Conservation (phyloP, 2,113 vertebrate genomes). For the Excalfactoria chinensis region DNA sequence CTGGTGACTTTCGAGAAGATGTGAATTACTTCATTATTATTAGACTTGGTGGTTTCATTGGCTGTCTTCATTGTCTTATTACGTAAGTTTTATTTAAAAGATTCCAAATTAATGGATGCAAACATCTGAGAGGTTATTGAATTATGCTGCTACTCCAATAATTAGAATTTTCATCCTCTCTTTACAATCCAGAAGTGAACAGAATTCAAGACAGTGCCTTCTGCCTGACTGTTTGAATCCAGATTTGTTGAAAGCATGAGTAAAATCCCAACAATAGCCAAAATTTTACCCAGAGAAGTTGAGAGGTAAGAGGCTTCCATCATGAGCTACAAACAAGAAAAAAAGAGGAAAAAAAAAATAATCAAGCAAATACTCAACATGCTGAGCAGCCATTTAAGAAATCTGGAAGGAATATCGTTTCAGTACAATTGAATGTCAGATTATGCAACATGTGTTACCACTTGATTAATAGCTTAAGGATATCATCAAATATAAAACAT, state of each 20-base stretch:
- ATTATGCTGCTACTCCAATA: neutral
- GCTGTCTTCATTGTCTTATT: neutral
- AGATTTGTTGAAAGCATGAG: neutral
- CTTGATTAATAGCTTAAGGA: constrained; percentile 2
- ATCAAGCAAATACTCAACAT: neutral
- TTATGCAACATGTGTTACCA: neutral
- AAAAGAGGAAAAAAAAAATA: neutral
- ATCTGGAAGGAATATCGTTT: neutral
- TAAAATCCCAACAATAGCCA: neutral
- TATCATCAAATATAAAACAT: neutral
- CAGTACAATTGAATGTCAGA: neutral
- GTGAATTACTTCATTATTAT: neutral
- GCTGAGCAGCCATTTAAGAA: neutral
- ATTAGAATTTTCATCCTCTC: neutral
- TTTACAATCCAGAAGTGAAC: neutral
- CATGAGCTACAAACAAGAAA: neutral
- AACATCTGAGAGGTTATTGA: neutral
- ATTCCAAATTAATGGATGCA: neutral
- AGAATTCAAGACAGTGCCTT: neutral
- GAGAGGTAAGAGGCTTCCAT: neutral
- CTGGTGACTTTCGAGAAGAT: neutral
- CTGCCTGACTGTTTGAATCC: neutral
- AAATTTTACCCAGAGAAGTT: neutral
- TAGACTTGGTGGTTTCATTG: neutral
- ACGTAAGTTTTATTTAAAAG: neutral